These are phyloP conservation scores for Ormyrus labotus DNA, from an alignment of 2,888 invertebrate species.

Conservation along the genomic window DNA sequence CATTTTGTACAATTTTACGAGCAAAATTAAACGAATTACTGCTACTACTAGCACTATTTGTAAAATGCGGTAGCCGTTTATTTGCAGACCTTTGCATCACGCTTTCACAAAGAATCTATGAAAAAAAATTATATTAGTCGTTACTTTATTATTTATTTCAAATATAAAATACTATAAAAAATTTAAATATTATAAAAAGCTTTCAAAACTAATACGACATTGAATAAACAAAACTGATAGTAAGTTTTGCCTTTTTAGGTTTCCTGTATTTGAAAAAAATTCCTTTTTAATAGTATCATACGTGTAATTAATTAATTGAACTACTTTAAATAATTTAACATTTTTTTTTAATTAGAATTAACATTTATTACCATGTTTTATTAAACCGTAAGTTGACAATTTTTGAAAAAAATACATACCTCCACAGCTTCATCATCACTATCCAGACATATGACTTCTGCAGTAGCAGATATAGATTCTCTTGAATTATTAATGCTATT, in stretches of 20 bases:
- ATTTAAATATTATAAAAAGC: background rate
- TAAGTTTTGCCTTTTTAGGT: too few species aligned
- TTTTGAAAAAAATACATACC: slow-evolving; percentile 24
- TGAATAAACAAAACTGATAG: background rate
- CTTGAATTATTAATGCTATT: slow-evolving; percentile 8
- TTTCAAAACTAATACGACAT: background rate
- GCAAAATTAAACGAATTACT: background rate
- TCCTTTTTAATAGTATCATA: background rate
- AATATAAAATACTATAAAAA: background rate
- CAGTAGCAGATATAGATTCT: background rate
- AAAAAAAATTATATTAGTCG: background rate
- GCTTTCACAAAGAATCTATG: slow-evolving; percentile 53
- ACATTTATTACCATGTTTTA: too few species aligned
- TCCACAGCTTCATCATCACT: slow-evolving; percentile 56
- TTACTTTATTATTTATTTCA: background rate
- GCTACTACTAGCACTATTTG: slow-evolving; percentile 11
- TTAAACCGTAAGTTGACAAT: too few species aligned
- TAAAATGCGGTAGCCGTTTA: background rate
- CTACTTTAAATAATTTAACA: background rate
- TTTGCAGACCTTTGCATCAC: slow-evolving; percentile 36
- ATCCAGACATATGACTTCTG: slow-evolving; percentile 53
- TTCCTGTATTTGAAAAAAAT: too few species aligned
- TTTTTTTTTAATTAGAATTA: background rate
- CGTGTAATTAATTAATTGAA: background rate
- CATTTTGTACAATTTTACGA: background rate